Percentiles rank a stretch among this genome's conserved stretches.
Evolutionary conservation across 2,797 vertebrate species (phyloP).

Genomic region (Crocodylus rhombifer): DNA sequence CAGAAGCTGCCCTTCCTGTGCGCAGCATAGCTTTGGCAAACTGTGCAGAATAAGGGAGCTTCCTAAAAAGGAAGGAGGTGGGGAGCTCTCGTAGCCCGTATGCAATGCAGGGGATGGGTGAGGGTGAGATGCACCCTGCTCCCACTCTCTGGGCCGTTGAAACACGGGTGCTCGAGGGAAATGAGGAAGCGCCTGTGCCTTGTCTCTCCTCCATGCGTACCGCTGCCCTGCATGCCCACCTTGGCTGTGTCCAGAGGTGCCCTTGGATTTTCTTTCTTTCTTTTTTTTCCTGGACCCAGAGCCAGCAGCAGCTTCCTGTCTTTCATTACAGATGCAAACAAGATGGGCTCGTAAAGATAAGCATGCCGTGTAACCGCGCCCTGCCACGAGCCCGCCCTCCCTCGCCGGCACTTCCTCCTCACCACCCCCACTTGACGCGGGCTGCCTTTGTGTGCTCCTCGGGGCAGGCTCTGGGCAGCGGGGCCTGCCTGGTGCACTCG

Average conservation of each 20-base stretch:
- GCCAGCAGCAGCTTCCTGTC: too few relatives aligned
- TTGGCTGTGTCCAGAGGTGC: not conserved
- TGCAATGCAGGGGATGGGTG: not conserved
- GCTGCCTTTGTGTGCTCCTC: not conserved
- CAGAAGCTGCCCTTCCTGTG: not conserved
- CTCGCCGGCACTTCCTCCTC: not conserved
- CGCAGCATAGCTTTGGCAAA: not conserved
- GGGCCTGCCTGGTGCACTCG: not conserved
- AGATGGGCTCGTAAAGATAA: not conserved
- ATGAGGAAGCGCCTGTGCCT: not conserved
- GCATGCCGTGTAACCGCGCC: not conserved
- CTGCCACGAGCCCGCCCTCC: not conserved
- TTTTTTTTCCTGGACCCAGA: too few relatives aligned
- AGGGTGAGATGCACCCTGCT: not conserved
- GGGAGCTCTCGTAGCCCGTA: not conserved
- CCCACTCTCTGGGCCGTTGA: not conserved
- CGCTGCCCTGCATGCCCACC: not conserved
- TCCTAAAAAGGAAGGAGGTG: not conserved
- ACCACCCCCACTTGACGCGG: not conserved
- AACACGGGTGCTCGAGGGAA: not conserved
- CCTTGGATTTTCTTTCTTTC: not conserved
- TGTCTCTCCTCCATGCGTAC: not conserved
- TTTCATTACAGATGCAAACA: not conserved
- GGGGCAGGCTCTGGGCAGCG: rapidly evolving
- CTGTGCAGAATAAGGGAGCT: not conserved